phyloP scores from a whole-genome alignment of 2,797 vertebrate species.

The Macropodus opercularis region DNA sequence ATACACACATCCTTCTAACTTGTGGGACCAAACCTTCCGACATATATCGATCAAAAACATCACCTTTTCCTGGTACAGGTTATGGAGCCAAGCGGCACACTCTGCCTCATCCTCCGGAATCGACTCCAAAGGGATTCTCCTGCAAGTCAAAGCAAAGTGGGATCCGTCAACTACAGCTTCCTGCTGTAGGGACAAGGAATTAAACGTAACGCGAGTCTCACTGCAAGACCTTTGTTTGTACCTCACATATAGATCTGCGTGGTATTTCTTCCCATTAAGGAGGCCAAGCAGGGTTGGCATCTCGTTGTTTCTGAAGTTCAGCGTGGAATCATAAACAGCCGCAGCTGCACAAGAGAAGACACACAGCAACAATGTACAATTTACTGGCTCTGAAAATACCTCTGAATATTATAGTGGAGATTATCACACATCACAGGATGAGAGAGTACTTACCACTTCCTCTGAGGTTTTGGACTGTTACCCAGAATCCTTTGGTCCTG shows the following conservation, averaged over 20 bases:
- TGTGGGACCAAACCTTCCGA: background rate
- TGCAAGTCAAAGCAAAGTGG: slow-evolving; percentile 58
- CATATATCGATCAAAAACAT: background rate
- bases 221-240: slow-evolving; percentile 38
- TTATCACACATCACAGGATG: slow-evolving; percentile 5
- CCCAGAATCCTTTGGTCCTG: slow-evolving; percentile 93
- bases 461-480: slow-evolving; percentile 92
- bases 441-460: slow-evolving; percentile 87
- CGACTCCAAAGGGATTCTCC: slow-evolving; percentile 91
- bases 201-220: background rate
- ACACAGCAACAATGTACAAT: background rate
- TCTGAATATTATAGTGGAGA: background rate
- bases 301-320: slow-evolving; percentile 97
- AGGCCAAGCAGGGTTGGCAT: slow-evolving; percentile 90
- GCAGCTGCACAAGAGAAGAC: slow-evolving; percentile 80
- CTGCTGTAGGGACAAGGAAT: background rate
- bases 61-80: slow-evolving; percentile 97
- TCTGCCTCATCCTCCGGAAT: slow-evolving; percentile 90
- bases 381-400: slow-evolving; percentile 34
- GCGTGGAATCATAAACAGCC: slow-evolving; percentile 95
- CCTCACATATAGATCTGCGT: slow-evolving; percentile 95
- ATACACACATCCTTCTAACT: background rate
- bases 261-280: slow-evolving; percentile 93
- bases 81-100: slow-evolving; percentile 93
- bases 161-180: background rate